Evolutionary conservation across 2,113 vertebrate genomes (phyloP).

Genomic region (Cyphomyrus plagiostoma): DNA sequence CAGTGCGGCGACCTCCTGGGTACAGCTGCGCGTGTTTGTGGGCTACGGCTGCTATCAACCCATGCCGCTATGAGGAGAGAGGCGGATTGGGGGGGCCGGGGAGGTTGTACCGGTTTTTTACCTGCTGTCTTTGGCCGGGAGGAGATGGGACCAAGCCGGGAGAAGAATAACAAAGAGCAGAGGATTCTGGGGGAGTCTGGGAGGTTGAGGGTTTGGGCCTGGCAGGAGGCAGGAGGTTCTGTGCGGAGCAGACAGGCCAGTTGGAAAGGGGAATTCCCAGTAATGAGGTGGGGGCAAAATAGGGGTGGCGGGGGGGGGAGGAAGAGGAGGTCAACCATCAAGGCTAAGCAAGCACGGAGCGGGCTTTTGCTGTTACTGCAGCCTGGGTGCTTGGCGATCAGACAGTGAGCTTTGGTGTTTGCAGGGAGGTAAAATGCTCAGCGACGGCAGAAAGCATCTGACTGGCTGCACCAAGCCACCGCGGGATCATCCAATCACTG

Average conservation of each 20-base stretch:
- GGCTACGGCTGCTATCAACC: background rate
- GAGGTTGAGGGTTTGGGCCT: slow-evolving; percentile 50
- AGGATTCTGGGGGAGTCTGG: slow-evolving; percentile 52
- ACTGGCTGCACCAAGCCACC: background rate
- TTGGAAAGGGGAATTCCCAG: background rate
- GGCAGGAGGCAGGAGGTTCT: slow-evolving; percentile 61
- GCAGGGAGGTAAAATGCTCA: background rate
- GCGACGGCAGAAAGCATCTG: background rate
- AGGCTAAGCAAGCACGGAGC: background rate
- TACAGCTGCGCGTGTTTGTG: background rate
- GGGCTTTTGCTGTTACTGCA: background rate
- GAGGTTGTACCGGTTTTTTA: background rate
- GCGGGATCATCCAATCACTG: background rate
- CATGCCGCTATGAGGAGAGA: background rate
- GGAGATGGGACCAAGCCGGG: slow-evolving; percentile 24
- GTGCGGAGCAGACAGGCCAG: slow-evolving; percentile 59
- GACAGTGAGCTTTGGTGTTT: background rate
- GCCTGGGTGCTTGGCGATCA: background rate
- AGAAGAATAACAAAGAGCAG: slow-evolving; percentile 51
- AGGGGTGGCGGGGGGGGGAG: background rate
- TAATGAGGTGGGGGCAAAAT: background rate
- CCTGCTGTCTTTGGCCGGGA: background rate
- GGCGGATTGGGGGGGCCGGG: background rate
- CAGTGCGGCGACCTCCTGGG: background rate
- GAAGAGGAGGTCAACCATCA: background rate